Base-by-base conservation (phyloP, 2,797 vertebrate genomes). In the Takifugu rubripes region DNA sequence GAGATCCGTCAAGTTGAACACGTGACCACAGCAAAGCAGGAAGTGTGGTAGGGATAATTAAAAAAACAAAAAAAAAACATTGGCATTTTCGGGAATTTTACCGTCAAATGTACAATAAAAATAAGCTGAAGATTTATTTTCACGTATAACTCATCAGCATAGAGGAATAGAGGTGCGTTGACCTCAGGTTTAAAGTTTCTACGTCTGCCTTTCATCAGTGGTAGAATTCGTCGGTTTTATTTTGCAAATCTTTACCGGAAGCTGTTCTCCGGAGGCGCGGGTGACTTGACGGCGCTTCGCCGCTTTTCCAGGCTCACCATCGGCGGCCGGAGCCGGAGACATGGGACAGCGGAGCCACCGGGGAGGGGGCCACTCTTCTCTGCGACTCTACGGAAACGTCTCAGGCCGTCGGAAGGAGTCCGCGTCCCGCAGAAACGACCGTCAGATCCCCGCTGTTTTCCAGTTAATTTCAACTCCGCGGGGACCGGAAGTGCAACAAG, bases 321-420 rank as follows among this genome's bases (percentile, higher is more conserved):
- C 75, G 75, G 63, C 64, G 43, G 82, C 77, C 72, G 70, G 78
- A 77, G 78, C 78, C 65, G 73, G 65, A 80, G 86, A 87, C 79
- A 89, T 86, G 88, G 83, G 72, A 82, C 85, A 9, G 70, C n/a
- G 75, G 56, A 84, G 68, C 74, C 85, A 77, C 71, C 67, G 70
- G 70, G 81, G 79, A 66, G 78, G 69, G 67, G 69, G 15, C 49
- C 36, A 73, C 66, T 70, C 64, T 77, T 72, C 69, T 62, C 68
- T 65, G 40, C 40, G 51, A 61, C 57, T 61, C 66, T 24, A 21
- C 51, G 72, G 48, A 56, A 67, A 66, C 73, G 65, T 66, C 40
- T 64, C 71, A 25, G 36, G 14, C 53, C 44, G 3, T 12, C 40
- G 21, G 14, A 25, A 51, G 36, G 54, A 66, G 62, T 15, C 25